These are phyloP conservation scores for Panopea generosa DNA, from an alignment of 2,888 invertebrate genomes.

Conservation along the genomic window DNA sequence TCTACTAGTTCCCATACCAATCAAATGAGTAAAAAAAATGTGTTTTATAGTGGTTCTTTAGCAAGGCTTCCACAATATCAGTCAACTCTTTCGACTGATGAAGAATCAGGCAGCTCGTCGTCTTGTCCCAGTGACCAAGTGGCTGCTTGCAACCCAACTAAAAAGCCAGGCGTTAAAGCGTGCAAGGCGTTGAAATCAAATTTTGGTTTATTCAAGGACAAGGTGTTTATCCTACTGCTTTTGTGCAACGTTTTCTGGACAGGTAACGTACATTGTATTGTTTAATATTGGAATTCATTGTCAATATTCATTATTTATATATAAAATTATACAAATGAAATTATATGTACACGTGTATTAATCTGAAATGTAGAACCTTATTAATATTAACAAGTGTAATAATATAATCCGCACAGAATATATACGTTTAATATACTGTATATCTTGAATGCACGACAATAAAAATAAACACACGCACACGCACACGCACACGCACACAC, in stretches of 20 bases:
- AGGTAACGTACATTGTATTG: slow-evolving; percentile 59
- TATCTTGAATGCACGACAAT: too few relatives aligned
- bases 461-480: too few relatives aligned
- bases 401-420: too few relatives aligned
- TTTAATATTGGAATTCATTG: too few relatives aligned
- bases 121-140: neutral
- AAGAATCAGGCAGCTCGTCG: neutral
- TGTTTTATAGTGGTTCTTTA: slow-evolving; percentile 94
- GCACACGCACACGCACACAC: too few relatives aligned
- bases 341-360: too few relatives aligned
- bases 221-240: slow-evolving; percentile 68
- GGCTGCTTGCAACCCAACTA: neutral
- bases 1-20: slow-evolving; percentile 79
- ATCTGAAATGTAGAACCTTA: too few relatives aligned
- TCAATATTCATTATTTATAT: too few relatives aligned
- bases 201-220: slow-evolving; percentile 64
- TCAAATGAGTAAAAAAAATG: slow-evolving; percentile 94
- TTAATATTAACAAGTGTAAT: too few relatives aligned
- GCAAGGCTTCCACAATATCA: slow-evolving; percentile 66
- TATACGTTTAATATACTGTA: too few relatives aligned
- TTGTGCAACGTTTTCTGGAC: slow-evolving; percentile 75
- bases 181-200: slow-evolving; percentile 16
- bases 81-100: neutral
- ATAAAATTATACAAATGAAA: too few relatives aligned
- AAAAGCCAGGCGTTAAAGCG: neutral